A percentile compares a stretch with the other conserved stretches of the same genome.
Conservation (phyloP, 2,797 vertebrate species). For the Siniperca obscura region DNA sequence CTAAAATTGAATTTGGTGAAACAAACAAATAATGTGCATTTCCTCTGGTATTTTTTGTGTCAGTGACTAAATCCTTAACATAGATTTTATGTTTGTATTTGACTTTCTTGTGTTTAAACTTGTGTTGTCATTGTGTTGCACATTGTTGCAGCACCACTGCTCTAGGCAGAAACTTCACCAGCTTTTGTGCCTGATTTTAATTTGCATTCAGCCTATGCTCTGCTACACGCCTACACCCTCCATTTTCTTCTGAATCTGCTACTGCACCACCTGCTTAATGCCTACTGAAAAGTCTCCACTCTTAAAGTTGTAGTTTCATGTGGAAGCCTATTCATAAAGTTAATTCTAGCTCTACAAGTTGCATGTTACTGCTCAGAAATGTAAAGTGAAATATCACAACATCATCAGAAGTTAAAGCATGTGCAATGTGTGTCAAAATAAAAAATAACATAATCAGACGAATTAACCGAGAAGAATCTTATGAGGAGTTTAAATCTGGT, state of each 20-base stretch:
- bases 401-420: neutral
- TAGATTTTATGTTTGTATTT: constrained; percentile 1
- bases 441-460: neutral
- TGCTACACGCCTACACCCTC: constrained; percentile 46
- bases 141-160: constrained; percentile 7
- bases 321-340: neutral
- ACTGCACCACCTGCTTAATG: constrained; percentile 24
- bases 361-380: neutral
- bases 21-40: neutral
- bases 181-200: constrained; percentile 30
- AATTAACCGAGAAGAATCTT: neutral
- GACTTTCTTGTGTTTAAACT: neutral
- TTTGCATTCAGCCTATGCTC: constrained; percentile 50
- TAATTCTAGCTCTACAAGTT: neutral
- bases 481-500: neutral
- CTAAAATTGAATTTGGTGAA: neutral
- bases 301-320: neutral
- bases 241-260: constrained; percentile 22
- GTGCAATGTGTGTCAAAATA: neutral
- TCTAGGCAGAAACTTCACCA: constrained; percentile 27
- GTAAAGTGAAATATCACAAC: neutral
- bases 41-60: neutral
- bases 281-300: constrained; percentile 7
- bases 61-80: neutral
- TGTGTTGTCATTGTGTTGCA: neutral